Evolutionary conservation across 2,113 vertebrate species (phyloP).

Genomic region (Glaucidium brasilianum): DNA sequence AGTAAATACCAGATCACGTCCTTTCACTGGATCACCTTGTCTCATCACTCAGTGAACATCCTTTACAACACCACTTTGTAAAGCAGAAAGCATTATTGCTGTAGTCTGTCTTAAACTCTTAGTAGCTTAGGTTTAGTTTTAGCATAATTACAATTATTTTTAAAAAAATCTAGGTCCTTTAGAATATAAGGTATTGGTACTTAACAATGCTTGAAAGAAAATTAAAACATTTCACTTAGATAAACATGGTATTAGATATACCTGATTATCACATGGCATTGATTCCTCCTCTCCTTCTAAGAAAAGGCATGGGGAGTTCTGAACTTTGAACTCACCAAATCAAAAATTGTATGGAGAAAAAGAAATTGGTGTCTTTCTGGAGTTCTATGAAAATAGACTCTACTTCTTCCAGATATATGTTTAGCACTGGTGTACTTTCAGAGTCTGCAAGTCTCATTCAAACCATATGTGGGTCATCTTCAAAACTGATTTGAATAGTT

Average conservation of each 20-base stretch:
- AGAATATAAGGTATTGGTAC: background rate
- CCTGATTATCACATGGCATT: background rate
- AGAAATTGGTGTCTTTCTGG: background rate
- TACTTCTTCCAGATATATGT: background rate
- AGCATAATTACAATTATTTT: background rate
- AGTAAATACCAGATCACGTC: background rate
- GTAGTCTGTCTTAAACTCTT: background rate
- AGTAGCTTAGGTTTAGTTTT: background rate
- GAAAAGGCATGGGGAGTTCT: background rate
- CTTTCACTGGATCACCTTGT: background rate
- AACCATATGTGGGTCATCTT: background rate
- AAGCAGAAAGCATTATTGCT: background rate
- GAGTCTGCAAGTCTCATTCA: background rate
- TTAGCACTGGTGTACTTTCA: background rate
- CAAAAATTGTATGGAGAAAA: background rate
- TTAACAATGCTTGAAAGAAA: background rate
- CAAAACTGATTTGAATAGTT: background rate
- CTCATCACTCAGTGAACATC: background rate
- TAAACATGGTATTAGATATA: background rate
- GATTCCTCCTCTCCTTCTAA: background rate
- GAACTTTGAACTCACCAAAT: background rate
- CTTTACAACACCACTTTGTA: background rate
- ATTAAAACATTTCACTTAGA: background rate
- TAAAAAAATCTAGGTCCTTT: background rate
- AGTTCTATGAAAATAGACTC: background rate